phyloP scores from a whole-genome alignment of 2,888 invertebrate genomes.

The Caenorhabditis angaria region DNA sequence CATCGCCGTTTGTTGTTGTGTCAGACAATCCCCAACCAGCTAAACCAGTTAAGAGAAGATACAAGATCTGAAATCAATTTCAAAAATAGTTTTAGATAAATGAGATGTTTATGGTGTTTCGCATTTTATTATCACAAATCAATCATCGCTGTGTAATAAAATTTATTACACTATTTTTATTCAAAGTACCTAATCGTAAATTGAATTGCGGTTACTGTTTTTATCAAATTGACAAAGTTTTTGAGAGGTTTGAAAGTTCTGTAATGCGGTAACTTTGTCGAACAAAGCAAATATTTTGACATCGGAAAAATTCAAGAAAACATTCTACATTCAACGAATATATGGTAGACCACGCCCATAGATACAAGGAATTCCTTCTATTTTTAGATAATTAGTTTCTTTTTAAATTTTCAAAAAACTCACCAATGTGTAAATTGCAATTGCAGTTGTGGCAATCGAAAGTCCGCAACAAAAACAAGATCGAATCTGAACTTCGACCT shows the following conservation, averaged over 20 bases:
- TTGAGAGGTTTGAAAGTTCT: no score
- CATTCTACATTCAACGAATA: no score
- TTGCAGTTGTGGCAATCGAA: constrained; percentile 65
- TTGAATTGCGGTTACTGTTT: no score
- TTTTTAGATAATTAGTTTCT: neutral
- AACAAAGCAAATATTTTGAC: no score
- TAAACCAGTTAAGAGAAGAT: constrained; percentile 61
- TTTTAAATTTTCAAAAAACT: constrained; percentile 42
- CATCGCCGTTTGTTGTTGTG: constrained; percentile 63
- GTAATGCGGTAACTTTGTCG: no score
- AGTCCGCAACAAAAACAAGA: constrained; percentile 72
- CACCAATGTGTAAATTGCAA: constrained; percentile 71
- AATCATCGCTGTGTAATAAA: no score
- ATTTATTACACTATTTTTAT: no score
- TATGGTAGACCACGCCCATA: no score
- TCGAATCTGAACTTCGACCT: constrained; percentile 70
- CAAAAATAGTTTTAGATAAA: neutral
- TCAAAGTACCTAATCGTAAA: no score
- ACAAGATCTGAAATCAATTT: constrained; percentile 61
- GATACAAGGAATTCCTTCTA: no score
- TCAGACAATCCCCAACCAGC: constrained; percentile 68
- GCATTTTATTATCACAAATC: constrained; percentile 19
- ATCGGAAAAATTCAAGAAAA: no score
- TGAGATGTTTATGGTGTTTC: neutral
- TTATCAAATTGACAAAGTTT: no score